A percentile compares a stretch with the other conserved stretches of the same genome.
Evolutionary conservation across 1,140 invertebrate species (phyloP).

Genomic region (Diorhabda carinulata): DNA sequence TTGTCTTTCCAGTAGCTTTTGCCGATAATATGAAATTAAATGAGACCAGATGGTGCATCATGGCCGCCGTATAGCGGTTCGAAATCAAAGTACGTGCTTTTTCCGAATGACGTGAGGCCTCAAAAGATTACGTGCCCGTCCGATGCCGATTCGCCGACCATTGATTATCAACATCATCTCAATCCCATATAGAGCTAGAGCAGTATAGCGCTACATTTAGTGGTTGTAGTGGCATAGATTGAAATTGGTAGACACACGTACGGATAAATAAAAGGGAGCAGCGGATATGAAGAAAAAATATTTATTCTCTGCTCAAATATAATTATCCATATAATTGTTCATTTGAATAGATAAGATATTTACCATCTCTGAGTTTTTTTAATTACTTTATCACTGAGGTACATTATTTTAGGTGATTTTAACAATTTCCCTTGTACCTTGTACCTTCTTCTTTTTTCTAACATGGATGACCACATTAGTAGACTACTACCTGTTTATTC

Average conservation of each 20-base stretch:
- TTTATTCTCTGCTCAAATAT: no score
- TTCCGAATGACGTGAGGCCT: slow-evolving; percentile 12
- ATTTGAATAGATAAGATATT: no score
- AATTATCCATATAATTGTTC: no score
- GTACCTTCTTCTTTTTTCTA: no score
- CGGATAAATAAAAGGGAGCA: no score
- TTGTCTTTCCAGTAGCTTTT: slow-evolving; percentile 7
- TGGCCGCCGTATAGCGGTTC: background rate
- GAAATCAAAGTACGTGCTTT: slow-evolving; percentile 19
- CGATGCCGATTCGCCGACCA: slow-evolving; percentile 9
- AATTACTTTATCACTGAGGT: no score
- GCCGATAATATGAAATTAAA: slow-evolving; percentile 17
- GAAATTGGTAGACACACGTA: background rate
- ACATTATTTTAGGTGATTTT: no score
- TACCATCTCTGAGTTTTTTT: no score
- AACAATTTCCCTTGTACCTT: no score
- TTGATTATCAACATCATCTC: slow-evolving; percentile 12
- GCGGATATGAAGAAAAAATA: no score
- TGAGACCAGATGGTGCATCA: slow-evolving; percentile 12
- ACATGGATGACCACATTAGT: no score
- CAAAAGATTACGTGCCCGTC: slow-evolving; percentile 13
- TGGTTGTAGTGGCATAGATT: background rate
- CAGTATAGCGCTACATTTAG: background rate
- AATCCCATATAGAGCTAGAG: background rate
- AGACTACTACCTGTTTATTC: no score